Conservation (phyloP, 64 coral and sea anemone genomes). For the Acropora tenuis region DNA sequence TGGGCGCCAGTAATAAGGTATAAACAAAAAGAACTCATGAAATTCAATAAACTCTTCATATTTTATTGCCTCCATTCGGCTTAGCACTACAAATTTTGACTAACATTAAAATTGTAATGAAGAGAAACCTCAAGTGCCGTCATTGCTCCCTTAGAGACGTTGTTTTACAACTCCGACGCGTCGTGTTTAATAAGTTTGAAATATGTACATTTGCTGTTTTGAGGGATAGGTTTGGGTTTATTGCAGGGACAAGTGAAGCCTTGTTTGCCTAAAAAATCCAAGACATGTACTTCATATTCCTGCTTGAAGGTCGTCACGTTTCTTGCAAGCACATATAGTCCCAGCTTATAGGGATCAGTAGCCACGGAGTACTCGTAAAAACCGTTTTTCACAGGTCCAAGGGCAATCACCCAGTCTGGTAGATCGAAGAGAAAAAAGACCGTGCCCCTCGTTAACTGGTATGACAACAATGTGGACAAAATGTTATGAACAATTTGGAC, state of each 20-base stretch:
- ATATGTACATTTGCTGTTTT: background rate
- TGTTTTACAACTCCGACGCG: background rate
- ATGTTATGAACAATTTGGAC: background rate
- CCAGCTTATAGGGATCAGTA: background rate
- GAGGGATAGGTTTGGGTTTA: conserved; percentile 6
- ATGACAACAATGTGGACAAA: background rate
- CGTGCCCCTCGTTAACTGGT: background rate
- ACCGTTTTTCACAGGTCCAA: background rate
- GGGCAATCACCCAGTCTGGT: conserved; percentile 6
- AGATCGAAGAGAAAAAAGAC: background rate
- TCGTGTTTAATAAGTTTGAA: background rate
- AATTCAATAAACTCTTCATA: background rate
- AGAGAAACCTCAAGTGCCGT: conserved; percentile 10
- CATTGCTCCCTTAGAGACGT: background rate
- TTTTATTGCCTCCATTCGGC: background rate
- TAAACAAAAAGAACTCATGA: conserved; percentile 3
- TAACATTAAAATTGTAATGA: conserved; percentile 1
- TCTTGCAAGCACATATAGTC: conserved; percentile 14
- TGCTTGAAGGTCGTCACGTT: background rate
- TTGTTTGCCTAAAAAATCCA: background rate
- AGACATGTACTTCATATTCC: background rate
- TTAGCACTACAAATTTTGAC: conserved; percentile 9
- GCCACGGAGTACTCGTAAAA: conserved; percentile 1
- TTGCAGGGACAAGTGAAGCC: background rate
- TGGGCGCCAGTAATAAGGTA: background rate